Base-by-base conservation (phyloP, 92 coral and sea anemone genomes). In the Porites rus region DNA sequence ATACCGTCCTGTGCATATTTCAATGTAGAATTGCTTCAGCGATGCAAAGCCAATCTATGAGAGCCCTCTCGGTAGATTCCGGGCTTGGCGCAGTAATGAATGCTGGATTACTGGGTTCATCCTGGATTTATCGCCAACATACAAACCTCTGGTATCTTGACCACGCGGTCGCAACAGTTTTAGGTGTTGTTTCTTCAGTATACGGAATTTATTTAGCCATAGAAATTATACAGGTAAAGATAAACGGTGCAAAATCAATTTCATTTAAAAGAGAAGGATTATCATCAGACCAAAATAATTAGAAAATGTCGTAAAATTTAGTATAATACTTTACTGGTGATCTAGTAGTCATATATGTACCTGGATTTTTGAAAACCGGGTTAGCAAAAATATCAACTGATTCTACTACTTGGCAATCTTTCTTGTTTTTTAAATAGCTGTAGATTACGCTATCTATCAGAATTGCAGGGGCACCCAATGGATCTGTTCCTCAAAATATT, bases 71-170 rank as follows among this genome's bases (percentile, higher is more conserved):
- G 19, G 95, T 93, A 3, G 95, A 94, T 66, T 83, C 89, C 60
- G 93, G 79, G 6, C 74, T 92, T 7, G 95, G 92, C 5, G 93
- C 95, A 0, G 84, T 91, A 10, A 94, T 94, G 97, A 79, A 84
- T 1, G 38, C 85, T 63, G 97, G 97, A 7, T 86, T 94, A 51
- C 56, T 86, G 24, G 84, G 28, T 7, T 92, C 97, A 1, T 78
- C 95, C 1, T 90, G 75, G 62, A 69, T 94, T 50, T 94, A 89
- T 84, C 88, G 86, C 65, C 43, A 73, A 31, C 17, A 53, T 5
- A 80, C 72, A 17, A 60, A 43, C 38, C 65, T 92, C 31, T 94
- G 98, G 98, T 94, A 89, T 82, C 88, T 94, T 61, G 98, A 94
- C 79, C 98, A 94, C 69, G 85, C 83, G 0, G 86, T 94, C 0